Base-by-base conservation (phyloP, 1,140 invertebrate genomes). In the Chrysomallon squamiferum region DNA sequence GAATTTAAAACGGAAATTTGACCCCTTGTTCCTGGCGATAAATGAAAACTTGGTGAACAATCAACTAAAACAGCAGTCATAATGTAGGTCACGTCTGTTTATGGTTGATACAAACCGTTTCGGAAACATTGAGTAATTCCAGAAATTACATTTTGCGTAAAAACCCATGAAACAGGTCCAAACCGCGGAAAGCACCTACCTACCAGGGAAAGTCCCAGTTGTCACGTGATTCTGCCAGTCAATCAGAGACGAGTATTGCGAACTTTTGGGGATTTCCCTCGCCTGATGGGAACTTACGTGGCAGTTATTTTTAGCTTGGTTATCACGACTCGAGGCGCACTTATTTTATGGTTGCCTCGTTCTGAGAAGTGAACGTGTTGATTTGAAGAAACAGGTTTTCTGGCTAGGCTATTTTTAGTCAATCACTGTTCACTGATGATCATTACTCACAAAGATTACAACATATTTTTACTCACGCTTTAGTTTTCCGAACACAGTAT, bases 191-290 rank as follows among this genome's bases (percentile, higher is more conserved):
- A 54, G 50, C 50, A 54, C 50, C 50, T 18, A 54, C 50, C 50
- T 54, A 54, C 22, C 22, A 54, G 50, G 50, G 50, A 54, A 54
- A 54, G 50, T 54, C 50, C 50, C 50, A 54, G 50, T 22, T 25
- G 25, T 27, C 50, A 54, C 50, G 50, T 54, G 50, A 54, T 22
- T 0, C 3, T 15, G 25, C n/a, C 50, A 54, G 25, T 22, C 50
- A 54, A 54, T 54, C n/a, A 54, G 15, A 27, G 13, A 18, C 15
- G 15, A 15, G 50, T 54, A 54, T 54, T 54, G 13, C 50, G n/a
- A 54, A 54, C 29, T 27, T 27, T 54, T 54, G 50, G 50, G 50
- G 50, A 54, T 54, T 54, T 30, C 50, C 50, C 50, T 30, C 22
- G 50, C 29, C 22, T 30, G 29, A 27, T 54, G 29, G 50, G 50